Evolutionary conservation across 2,797 vertebrate species (phyloP).

Genomic region (Cryptoprocta ferox): DNA sequence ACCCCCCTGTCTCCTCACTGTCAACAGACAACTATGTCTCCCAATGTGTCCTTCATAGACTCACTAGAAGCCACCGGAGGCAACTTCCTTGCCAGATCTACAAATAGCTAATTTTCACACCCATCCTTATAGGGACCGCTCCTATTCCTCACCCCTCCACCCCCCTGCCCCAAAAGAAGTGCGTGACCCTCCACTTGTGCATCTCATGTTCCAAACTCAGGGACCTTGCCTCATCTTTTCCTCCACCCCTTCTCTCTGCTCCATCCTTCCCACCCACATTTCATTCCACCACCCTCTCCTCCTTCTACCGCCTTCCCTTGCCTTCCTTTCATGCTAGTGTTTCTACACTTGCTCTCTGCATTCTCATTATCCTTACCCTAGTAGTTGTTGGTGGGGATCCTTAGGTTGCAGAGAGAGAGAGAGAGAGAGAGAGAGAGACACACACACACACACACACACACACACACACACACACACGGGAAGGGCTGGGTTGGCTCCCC

Average conservation of each 20-base stretch:
- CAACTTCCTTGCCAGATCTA: background rate
- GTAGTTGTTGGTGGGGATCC: background rate
- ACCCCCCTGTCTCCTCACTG: background rate
- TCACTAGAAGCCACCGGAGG: background rate
- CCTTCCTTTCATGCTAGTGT: background rate
- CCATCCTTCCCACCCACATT: background rate
- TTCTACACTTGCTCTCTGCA: background rate
- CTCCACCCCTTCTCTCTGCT: background rate
- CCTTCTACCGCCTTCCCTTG: background rate
- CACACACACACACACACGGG: background rate
- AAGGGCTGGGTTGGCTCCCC: background rate
- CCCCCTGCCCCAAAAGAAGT: background rate
- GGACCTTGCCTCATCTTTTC: background rate
- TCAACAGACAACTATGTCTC: background rate
- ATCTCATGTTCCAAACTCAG: background rate
- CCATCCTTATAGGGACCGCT: background rate
- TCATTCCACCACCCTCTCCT: background rate
- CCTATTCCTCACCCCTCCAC: background rate
- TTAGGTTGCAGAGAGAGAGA: background rate
- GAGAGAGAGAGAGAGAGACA: no score
- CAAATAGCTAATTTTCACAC: background rate
- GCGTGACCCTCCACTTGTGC: background rate
- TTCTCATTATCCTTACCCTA: background rate
- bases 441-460: no score
- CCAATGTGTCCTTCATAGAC: background rate